A percentile compares a stretch with the other conserved stretches of the same genome.
Conservation (phyloP, 1,140 invertebrate genomes). For the Meloidogyne hapla region DNA sequence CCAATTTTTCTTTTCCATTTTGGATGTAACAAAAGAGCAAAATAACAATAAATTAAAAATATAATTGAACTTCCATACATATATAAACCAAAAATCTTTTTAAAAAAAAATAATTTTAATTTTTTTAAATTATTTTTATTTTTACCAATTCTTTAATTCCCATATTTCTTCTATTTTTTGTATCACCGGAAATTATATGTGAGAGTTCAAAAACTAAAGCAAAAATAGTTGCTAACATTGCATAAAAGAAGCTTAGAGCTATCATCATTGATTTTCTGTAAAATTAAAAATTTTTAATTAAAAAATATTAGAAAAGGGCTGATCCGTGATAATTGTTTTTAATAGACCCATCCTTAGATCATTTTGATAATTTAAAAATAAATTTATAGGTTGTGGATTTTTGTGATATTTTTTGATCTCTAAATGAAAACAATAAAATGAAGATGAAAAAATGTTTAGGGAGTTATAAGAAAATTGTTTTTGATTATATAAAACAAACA, state of each 20-base stretch:
- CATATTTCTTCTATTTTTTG: constrained; percentile 38
- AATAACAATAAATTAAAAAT: constrained; percentile 92
- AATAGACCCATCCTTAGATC: too few relatives aligned
- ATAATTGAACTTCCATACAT: constrained; percentile 89
- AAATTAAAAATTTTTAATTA: neutral
- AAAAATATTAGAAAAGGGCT: too few relatives aligned
- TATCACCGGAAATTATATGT: constrained; percentile 47
- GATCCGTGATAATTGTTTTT: too few relatives aligned
- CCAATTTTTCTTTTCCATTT: constrained; percentile 66
- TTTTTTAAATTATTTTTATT: constrained; percentile 27
- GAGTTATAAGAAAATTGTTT: neutral
- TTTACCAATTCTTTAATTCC: constrained; percentile 53
- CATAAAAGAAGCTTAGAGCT: constrained; percentile 58
- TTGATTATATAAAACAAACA: neutral
- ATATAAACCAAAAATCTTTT: constrained; percentile 91
- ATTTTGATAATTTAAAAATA: too few relatives aligned
- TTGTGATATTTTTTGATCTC: too few relatives aligned
- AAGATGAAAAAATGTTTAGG: too few relatives aligned
- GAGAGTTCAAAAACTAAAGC: constrained; percentile 58
- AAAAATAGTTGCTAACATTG: constrained; percentile 60
- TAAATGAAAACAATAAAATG: too few relatives aligned
- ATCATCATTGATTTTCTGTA: constrained; percentile 57
- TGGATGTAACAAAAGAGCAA: constrained; percentile 86
- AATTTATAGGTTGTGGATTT: too few relatives aligned
- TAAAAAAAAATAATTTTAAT: constrained; percentile 40